Base-by-base conservation (phyloP, 2,888 invertebrate species). In the Cepaea hortensis region DNA sequence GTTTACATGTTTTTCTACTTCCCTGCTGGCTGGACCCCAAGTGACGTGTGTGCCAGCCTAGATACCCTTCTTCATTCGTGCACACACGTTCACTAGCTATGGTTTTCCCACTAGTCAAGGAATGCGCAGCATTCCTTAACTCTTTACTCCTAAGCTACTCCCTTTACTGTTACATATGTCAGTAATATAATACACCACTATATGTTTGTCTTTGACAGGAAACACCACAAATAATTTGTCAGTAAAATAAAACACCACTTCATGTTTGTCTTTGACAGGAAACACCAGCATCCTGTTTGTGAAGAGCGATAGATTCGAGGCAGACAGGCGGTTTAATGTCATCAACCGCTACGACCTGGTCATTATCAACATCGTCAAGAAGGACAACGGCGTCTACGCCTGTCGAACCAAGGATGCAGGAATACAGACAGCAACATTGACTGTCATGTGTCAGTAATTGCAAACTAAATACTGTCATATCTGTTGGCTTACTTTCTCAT, bases 341-440 rank as follows among this genome's bases (percentile, higher is more conserved):
- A 73, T 85, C 23, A 90, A 89, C 62, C 77, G 83, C 18, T 91
- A 90, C 79, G 90, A 90, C 62, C 85, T 91, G 46, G 87, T 87
- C 20, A 91, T 91, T 80, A 84, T 81, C 3, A 89, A 90, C 87
- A 90, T 91, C 9, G 81, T 85, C 73, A 81, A 88, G 62, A 85
- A 23, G 20, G 91, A 91, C 75, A 91, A 91, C 48, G 89, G 89
- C 11, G 81, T 83, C 11, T 91, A 88, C 79, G 88, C 89, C 5
- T 91, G 91, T 85, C 55, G 80, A n/a, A 87, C 87, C 13, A 87
- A 87, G 75, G 87, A 87, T 35, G 87, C 87, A 9, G 87, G 87
- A 48, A 84, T 79, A 50, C 87, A 87, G 61, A 80, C 79, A 5
- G 87, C 87, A 18, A 80, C 80, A 5, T 72, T 87, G 23, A 87